Evolutionary conservation across 2,113 vertebrate genomes (phyloP), one percentile per base, ranked within the genome.

Genomic region (Motacilla tschutschensis): DNA sequence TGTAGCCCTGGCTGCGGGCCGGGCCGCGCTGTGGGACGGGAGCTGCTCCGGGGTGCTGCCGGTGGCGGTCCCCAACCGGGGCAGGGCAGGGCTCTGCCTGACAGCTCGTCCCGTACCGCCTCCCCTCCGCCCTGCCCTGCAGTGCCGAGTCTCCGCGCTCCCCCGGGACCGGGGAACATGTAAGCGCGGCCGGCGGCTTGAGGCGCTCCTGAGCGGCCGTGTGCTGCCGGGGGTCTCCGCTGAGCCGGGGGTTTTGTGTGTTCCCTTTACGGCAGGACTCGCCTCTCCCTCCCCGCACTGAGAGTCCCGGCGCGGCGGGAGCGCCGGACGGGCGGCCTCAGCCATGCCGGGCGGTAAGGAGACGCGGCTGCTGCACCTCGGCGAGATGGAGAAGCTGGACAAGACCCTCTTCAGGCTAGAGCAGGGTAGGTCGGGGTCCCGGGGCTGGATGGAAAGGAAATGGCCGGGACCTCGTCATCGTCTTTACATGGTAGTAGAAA

Each of bases 361-460:
- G 92, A 96, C 96, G 72, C 91, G 98, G 74, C 94, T 98, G 65
- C 91, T 98, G 92, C 87, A 97, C 69, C 97, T 99, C 71, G 94
- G 93, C 93, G 97, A 98, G 92, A 98, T 98, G 98, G 98, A 99
- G 94, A 98, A 96, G 79, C 94, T 97, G 85, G 98, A 98, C 69
- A 97, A 96, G 90, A 98, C 97, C 38, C 97, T 99, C 55, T 99
- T 98, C 95, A 96, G 98, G 83, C 96, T 99, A 25, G 97, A 99
- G 66, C 98, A 99, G 97, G 98, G 98, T 99, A 55, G 71, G 96
- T 36, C 12, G 20, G 33, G 12, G 12, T 24, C 17, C 60, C 3
- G 10, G 26, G 15, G 7, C 43, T 10, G 10, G 10, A 12, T 11
- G 40, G 16, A 31, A 24, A 26, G 17, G 63, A 28, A 14, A 4